phyloP scores from a whole-genome alignment of 2,113 vertebrate genomes.

The Dascyllus trimaculatus region DNA sequence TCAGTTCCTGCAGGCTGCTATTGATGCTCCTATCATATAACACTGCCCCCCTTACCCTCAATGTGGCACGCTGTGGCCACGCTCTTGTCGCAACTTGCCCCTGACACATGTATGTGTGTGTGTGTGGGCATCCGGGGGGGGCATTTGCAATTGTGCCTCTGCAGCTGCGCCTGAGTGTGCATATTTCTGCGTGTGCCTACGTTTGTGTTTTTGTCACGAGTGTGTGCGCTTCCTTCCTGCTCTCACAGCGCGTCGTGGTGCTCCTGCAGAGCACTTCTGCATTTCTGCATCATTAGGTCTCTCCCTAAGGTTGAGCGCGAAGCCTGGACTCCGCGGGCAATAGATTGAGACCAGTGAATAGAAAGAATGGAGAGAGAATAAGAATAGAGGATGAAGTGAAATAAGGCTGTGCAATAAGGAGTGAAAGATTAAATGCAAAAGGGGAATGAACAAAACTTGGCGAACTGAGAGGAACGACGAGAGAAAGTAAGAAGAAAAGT shows the following conservation, averaged over 20 bases:
- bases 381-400: conserved; percentile 25
- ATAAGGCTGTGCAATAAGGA: conserved; percentile 18
- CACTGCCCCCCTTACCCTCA: conserved; percentile 44
- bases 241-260: conserved; percentile 50
- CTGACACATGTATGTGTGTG: conserved; percentile 20
- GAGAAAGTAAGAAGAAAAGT: conserved; percentile 6
- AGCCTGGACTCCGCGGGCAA: conserved; percentile 46
- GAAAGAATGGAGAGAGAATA: conserved; percentile 2
- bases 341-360: conserved; percentile 48
- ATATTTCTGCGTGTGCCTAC: conserved; percentile 26
- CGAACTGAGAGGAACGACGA: conserved; percentile 29
- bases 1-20: conserved; percentile 73
- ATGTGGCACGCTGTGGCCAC: conserved; percentile 41
- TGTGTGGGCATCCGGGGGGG: conserved; percentile 5
- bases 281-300: conserved; percentile 76
- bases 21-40: conserved; percentile 72
- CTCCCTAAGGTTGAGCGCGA: conserved; percentile 59
- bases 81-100: conserved; percentile 56
- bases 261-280: conserved; percentile 60
- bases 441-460: background rate
- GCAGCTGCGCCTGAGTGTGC: conserved; percentile 42
- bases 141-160: conserved; percentile 46
- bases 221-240: conserved; percentile 41
- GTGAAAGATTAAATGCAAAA: conserved; percentile 23
- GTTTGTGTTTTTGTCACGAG: conserved; percentile 32